Conservation (phyloP, 2,113 vertebrate genomes). For the Callospermophilus lateralis region DNA sequence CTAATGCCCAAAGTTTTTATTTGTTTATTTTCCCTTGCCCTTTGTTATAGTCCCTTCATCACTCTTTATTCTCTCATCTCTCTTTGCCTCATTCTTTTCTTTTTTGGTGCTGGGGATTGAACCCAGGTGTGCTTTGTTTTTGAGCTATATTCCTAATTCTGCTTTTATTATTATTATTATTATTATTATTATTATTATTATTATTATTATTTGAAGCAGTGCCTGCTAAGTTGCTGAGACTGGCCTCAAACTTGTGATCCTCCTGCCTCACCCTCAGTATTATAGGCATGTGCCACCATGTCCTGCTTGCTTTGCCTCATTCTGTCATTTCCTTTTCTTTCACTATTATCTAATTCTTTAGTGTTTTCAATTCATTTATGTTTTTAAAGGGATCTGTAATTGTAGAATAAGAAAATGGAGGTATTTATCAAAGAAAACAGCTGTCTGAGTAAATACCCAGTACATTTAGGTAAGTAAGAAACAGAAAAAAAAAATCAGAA, state of each 20-base stretch:
- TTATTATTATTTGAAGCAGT: too few species aligned
- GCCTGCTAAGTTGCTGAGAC: too few species aligned
- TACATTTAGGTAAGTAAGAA: not conserved
- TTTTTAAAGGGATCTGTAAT: slow-evolving; percentile 17
- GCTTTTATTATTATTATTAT: too few species aligned
- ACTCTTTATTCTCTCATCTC: not conserved
- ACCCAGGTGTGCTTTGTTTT: too few species aligned
- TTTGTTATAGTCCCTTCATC: not conserved
- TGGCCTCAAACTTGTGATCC: too few species aligned
- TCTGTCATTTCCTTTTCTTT: not conserved
- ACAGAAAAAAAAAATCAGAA: not conserved
- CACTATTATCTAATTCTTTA: not conserved
- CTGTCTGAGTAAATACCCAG: not conserved
- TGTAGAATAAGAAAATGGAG: not conserved
- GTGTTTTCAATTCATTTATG: not conserved
- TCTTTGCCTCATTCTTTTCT: too few species aligned
- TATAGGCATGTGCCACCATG: too few species aligned
- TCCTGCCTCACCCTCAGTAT: too few species aligned
- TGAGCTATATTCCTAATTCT: too few species aligned
- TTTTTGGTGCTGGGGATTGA: too few species aligned
- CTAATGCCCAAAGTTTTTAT: accelerated
- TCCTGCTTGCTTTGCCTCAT: too few species aligned
- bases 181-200: too few species aligned
- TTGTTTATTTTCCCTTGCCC: not conserved
- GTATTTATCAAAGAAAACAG: not conserved